Base-by-base conservation (phyloP, 2,113 vertebrate species). In the Natator depressus region DNA sequence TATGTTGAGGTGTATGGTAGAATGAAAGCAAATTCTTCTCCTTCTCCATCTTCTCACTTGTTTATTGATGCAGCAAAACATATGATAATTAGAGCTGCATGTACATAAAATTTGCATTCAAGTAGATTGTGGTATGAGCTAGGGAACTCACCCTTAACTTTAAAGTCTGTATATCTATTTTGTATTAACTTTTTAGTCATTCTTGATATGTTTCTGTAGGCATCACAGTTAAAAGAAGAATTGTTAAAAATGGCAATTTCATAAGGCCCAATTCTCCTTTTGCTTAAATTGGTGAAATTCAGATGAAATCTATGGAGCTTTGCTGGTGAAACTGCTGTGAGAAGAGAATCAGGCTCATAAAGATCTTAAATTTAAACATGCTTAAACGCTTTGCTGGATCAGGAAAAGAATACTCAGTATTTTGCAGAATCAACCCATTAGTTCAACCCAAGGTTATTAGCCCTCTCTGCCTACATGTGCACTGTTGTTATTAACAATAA, bases 61-160 rank as follows among this genome's bases (percentile, higher is more conserved):
- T 35, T 27, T 88, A 90, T 55, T 5, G n/a, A 90, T 95, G 35
- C 12, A 87, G 50, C 24, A 94, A 94, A 93, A 89, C 25, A 53
- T 17, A 46, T 79, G 7, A 12, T 49, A 6, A 2, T 3, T 75
- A 50, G 17, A 49, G 25, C 8, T 93, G 46, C 13, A 59, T 89
- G 46, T 46, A 95, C 62, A 49, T 7, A 12, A 55, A 12, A 49
- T 85, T 81, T 90, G 13, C 51, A 55, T 84, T 87, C 46, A 80
- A 80, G 80, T 27, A 53, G 50, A 35, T 42, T 35, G 2, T 9
- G 5, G 51, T 1, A 80, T 46, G 89, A 89, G 12, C 84, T 72
- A 75, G 49, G 80, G 89, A 79, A 82, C 51, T 91, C 5, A 49
- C 4, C 5, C 84, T 57, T 17, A 79, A 88, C 42, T 27, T 29